Conservation (phyloP, 2,113 vertebrate species). For the Coryphaenoides rupestris region DNA sequence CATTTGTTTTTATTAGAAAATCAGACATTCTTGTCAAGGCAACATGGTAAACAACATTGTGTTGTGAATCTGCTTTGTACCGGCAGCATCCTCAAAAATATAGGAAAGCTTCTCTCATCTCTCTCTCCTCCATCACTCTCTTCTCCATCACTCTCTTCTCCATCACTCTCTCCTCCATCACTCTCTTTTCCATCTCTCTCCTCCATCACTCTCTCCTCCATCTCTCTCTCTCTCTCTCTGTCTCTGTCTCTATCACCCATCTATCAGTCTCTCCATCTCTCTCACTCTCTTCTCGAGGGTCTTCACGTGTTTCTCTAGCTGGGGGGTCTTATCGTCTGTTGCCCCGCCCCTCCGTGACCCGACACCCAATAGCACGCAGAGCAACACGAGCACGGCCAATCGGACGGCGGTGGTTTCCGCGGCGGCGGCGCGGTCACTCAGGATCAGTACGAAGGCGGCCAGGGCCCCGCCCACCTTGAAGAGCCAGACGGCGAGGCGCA, state of each 20-base stretch:
- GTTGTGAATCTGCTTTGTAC: too few relatives aligned
- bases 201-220: too few relatives aligned
- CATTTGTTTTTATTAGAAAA: too few relatives aligned
- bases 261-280: slow-evolving; percentile 55
- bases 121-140: background rate
- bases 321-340: slow-evolving; percentile 1
- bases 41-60: too few relatives aligned
- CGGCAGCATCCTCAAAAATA: too few relatives aligned
- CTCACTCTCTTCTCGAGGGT: slow-evolving; percentile 54
- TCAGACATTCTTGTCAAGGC: too few relatives aligned
- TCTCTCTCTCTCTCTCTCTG: slow-evolving; percentile 48
- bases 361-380: slow-evolving; percentile 58
- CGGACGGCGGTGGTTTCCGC: slow-evolving; percentile 52
- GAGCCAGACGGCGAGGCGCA: slow-evolving; percentile 56
- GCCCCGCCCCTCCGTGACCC: slow-evolving; percentile 7
- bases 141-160: background rate
- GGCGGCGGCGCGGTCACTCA: slow-evolving; percentile 51
- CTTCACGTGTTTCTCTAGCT: slow-evolving; percentile 58
- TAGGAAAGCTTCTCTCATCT: too few relatives aligned
- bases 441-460: slow-evolving; percentile 51
- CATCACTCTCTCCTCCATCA: background rate
- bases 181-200: background rate
- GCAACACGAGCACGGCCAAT: slow-evolving; percentile 48
- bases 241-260: slow-evolving; percentile 52
- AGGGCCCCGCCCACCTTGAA: slow-evolving; percentile 53